Evolutionary conservation across 2,113 vertebrate genomes (phyloP).

Genomic region (Anguilla japonica): DNA sequence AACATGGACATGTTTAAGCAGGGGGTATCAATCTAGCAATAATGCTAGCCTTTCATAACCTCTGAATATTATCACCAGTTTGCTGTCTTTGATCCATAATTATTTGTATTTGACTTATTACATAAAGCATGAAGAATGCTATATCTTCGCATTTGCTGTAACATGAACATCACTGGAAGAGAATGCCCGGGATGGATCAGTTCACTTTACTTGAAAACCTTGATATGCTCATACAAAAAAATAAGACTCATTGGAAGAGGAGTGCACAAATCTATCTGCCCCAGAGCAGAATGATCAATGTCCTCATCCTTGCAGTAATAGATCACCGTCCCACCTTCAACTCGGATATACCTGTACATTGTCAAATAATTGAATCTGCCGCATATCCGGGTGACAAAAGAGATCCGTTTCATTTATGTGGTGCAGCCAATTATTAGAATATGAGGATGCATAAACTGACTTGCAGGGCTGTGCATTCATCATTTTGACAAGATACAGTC

Average conservation of each 20-base stretch:
- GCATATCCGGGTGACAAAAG: background rate
- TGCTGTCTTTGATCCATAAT: too few species aligned
- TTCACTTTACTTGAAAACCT: background rate
- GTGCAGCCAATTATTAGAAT: conserved; percentile 12
- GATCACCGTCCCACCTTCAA: background rate
- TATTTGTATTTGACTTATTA: too few species aligned
- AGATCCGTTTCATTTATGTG: conserved; percentile 5
- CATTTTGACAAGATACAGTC: conserved; percentile 14
- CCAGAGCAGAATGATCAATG: background rate
- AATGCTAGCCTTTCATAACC: too few species aligned
- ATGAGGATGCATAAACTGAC: conserved; percentile 6
- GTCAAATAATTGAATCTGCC: background rate
- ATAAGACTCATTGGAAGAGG: background rate
- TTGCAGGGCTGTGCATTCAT: background rate
- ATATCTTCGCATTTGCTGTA: too few species aligned
- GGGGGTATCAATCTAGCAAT: background rate
- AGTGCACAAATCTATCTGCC: background rate
- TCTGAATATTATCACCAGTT: too few species aligned
- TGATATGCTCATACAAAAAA: conserved; percentile 20
- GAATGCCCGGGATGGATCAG: conserved; percentile 5
- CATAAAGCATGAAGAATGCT: too few species aligned
- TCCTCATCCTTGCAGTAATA: background rate
- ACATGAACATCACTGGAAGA: background rate
- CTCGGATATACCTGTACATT: background rate
- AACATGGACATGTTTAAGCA: too few species aligned